Evolutionary conservation across 2,888 invertebrate genomes (phyloP).

Genomic region (Leptura quadrifasciata): DNA sequence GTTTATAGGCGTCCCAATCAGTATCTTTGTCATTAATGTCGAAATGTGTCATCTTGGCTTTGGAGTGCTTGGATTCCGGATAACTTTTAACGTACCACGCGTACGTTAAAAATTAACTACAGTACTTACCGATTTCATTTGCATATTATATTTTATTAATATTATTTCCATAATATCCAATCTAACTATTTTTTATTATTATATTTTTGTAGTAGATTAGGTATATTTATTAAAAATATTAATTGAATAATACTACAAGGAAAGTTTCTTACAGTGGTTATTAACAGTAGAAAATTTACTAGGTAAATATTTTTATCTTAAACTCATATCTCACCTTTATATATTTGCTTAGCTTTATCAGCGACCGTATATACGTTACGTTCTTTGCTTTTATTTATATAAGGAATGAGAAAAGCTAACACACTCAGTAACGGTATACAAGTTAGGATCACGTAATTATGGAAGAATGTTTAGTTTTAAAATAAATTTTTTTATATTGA

Average conservation of each 20-base stretch:
- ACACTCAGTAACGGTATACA: neutral
- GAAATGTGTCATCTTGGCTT: no score
- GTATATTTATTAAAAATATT: neutral
- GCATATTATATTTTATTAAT: no score
- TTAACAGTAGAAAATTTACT: neutral
- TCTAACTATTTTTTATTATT: no score
- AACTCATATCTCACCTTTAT: neutral
- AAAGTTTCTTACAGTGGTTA: neutral
- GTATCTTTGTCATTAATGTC: no score
- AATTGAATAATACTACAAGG: neutral
- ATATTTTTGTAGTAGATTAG: neutral
- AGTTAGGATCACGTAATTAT: neutral
- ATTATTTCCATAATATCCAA: no score
- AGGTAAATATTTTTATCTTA: neutral
- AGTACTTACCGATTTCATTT: no score
- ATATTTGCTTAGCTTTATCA: neutral
- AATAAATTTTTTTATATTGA: neutral
- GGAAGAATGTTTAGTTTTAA: conserved; percentile 6
- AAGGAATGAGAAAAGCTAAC: neutral
- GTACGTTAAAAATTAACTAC: no score
- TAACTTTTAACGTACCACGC: no score
- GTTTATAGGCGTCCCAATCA: no score
- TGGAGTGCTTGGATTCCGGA: no score
- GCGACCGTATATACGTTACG: neutral
- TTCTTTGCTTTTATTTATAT: neutral